Evolutionary conservation across 2,888 invertebrate species (phyloP), one percentile per base, ranked within the genome.

Genomic region (Tryphoninae sp.): DNA sequence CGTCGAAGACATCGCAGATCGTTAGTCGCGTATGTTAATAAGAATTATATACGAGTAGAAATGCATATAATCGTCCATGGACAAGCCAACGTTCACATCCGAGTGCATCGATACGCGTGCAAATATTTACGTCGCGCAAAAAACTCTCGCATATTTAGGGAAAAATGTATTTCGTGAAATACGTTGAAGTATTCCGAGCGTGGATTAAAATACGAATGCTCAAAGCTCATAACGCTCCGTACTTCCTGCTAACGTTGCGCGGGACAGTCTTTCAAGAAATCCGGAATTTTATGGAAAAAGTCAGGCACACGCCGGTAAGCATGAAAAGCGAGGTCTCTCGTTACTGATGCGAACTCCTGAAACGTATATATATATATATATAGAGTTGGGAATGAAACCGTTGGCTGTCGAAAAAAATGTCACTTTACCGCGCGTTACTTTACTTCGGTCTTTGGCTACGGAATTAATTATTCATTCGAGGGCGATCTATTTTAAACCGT

Each of bases 21-120:
- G 45, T 58, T 49, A 40, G 58, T 65, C 65, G 74, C 65, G 22
- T 65, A 74, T 33, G 65, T 42, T 74, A 65, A 74, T 65, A 65
- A 65, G 42, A 74, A 22, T 61, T 45, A 11, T 33, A 33, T 33
- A 13, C 2, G n/a, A 58, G 4, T 58, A 2, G 26, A 23, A 53
- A 67, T 33, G 6, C 33, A 33, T 19, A 19, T 19, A 19, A 19
- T 19, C 19, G 4, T 26, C 26, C 26, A 26, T 26, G 26, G 26
- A 26, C 26, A 4, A 26, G 26, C 26, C 26, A 26, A 26, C 26
- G 26, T 26, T 26, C 26, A 0, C 26, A 7, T 2, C 6, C 33
- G 33, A 33, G 33, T 33, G 4, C 26, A 26, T 26, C 26, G 26
- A 4, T 26, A 33, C 33, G 3, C 33, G 33, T 33, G 33, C 6